Evolutionary conservation across 2,113 vertebrate species (phyloP).

Genomic region (Aramus guarauna): DNA sequence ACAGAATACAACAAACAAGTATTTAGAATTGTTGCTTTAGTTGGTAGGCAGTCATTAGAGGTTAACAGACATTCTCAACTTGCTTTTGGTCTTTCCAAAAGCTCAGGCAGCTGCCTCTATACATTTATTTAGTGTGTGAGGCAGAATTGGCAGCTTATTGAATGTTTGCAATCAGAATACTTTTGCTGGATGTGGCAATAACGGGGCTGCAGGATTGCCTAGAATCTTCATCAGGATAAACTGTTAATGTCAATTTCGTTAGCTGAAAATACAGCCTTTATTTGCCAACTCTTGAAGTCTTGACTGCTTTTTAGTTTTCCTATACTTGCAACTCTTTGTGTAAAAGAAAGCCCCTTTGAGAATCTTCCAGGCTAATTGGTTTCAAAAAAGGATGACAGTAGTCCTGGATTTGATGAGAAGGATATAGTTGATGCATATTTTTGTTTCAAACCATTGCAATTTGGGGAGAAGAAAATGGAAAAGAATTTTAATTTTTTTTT

Average conservation of each 20-base stretch:
- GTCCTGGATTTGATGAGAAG: neutral
- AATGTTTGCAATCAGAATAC: neutral
- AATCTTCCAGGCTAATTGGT: neutral
- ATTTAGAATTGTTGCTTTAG: neutral
- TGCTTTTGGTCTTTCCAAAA: neutral
- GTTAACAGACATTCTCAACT: neutral
- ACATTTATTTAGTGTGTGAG: neutral
- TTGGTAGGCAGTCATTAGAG: neutral
- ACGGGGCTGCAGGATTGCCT: neutral
- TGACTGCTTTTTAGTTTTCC: neutral
- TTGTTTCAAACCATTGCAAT: neutral
- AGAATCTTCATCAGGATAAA: neutral
- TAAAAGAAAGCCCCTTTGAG: neutral
- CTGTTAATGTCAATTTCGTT: neutral
- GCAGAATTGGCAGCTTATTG: neutral
- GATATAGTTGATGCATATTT: neutral
- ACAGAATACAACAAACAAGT: neutral
- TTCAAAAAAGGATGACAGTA: neutral
- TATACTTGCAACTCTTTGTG: neutral
- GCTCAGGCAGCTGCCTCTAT: neutral
- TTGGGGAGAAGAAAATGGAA: neutral
- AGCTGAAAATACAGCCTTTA: neutral
- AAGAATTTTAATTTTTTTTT: neutral
- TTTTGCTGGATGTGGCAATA: neutral
- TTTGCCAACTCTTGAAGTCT: neutral